Percentiles rank a stretch among this genome's conserved stretches.
Conservation (phyloP, 2,888 invertebrate genomes). For the Operophtera brumata region DNA sequence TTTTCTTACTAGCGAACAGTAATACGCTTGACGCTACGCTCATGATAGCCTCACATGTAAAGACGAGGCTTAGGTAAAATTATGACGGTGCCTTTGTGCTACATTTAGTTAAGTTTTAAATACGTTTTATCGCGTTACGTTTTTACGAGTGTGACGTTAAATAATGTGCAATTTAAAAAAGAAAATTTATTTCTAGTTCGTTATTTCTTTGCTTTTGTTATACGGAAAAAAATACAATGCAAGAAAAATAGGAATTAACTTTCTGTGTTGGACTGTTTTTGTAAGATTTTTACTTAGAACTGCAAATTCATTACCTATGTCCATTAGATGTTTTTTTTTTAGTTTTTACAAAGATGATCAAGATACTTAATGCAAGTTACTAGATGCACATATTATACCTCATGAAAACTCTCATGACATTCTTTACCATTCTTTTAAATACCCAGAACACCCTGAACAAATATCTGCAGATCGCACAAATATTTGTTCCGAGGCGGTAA, state of each 20-base stretch:
- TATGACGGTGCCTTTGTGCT: slow-evolving; percentile 25
- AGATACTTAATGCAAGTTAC: too few relatives aligned
- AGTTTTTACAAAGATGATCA: too few relatives aligned
- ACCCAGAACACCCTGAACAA: too few relatives aligned
- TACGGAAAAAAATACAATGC: background rate
- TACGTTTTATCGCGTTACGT: slow-evolving; percentile 28
- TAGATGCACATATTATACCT: too few relatives aligned
- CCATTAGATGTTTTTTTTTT: too few relatives aligned
- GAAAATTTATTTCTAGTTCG: slow-evolving; percentile 14
- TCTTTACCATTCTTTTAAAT: too few relatives aligned
- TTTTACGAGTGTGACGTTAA: slow-evolving; percentile 32
- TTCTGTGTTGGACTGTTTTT: background rate
- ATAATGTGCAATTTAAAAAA: slow-evolving; percentile 32
- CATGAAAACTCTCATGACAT: too few relatives aligned
- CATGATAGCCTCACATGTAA: background rate
- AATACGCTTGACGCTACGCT: slow-evolving; percentile 14
- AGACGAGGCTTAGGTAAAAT: slow-evolving; percentile 10
- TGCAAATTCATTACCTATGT: background rate
- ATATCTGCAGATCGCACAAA: too few relatives aligned
- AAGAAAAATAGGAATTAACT: background rate
- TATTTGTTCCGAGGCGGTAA: too few relatives aligned
- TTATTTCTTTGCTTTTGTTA: slow-evolving; percentile 9
- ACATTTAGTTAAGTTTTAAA: slow-evolving; percentile 32
- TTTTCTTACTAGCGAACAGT: too few relatives aligned
- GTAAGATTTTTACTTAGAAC: background rate